Conservation (phyloP, 2,888 invertebrate species). For the Scrobipalpa atriplicella region DNA sequence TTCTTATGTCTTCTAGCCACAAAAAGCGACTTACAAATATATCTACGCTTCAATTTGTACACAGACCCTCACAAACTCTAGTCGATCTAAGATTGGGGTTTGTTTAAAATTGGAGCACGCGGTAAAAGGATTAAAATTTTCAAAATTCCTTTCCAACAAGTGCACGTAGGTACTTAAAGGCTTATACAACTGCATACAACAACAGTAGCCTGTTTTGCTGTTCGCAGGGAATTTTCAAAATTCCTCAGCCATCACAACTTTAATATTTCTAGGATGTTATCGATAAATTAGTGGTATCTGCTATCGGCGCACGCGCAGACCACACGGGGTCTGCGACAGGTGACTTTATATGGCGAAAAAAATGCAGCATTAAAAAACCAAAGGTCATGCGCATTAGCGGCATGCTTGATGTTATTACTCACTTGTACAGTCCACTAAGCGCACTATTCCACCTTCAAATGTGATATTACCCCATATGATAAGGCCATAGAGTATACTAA, state of each 20-base stretch:
- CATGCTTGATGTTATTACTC: conserved; percentile 33
- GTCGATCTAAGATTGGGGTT: too few species aligned
- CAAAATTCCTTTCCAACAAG: not conserved
- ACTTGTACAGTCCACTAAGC: not conserved
- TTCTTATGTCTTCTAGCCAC: too few species aligned
- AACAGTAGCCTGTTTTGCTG: not conserved
- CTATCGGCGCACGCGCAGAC: conserved; percentile 16
- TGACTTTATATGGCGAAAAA: conserved; percentile 18
- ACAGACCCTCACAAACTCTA: too few species aligned
- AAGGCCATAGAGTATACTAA: too few species aligned
- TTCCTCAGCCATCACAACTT: conserved; percentile 11
- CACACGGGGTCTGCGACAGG: conserved; percentile 26
- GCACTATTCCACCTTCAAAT: too few species aligned
- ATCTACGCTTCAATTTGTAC: too few species aligned
- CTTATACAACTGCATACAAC: not conserved
- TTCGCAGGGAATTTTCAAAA: not conserved
- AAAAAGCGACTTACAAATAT: too few species aligned
- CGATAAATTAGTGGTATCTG: conserved; percentile 17
- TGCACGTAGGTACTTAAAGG: not conserved
- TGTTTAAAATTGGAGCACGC: not conserved
- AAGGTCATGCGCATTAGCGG: conserved; percentile 38
- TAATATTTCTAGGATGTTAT: conserved; percentile 21
- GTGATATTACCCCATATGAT: too few species aligned
- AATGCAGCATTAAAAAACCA: conserved; percentile 21
- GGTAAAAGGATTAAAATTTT: not conserved